These are phyloP conservation scores for Paracentrotus lividus DNA, from an alignment of 53 echinoderm and acorn worm genomes.

Conservation along the genomic window DNA sequence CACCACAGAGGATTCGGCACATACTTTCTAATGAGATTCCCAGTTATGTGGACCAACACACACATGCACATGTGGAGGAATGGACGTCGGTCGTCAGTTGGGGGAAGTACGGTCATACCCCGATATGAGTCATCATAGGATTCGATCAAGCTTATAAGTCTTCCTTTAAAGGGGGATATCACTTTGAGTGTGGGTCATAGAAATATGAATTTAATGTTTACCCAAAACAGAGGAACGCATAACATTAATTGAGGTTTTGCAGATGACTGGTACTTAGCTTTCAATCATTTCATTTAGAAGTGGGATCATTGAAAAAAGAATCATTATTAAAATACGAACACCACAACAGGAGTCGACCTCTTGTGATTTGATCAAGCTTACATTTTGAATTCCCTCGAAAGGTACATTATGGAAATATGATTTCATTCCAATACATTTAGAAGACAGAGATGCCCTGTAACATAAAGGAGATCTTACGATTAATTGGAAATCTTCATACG, in stretches of 20 bases:
- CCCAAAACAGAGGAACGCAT: too few species aligned
- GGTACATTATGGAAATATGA: neutral
- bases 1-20: neutral
- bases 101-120: conserved; percentile 48
- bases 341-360: too few species aligned
- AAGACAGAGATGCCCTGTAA: neutral
- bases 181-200: neutral
- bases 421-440: neutral
- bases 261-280: too few species aligned
- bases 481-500: too few species aligned
- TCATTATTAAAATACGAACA: too few species aligned
- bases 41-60: neutral
- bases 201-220: neutral
- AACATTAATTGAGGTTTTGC: too few species aligned
- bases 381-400: too few species aligned
- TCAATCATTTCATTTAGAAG: too few species aligned
- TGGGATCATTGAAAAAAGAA: too few species aligned
- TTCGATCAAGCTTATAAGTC: conserved; percentile 4
- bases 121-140: neutral
- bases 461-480: too few species aligned
- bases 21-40: conserved; percentile 50
- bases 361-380: too few species aligned
- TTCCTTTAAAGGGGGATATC: conserved; percentile 34
- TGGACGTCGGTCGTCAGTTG: too few species aligned
- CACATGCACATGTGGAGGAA: neutral